Evolutionary conservation across 2,888 invertebrate genomes (phyloP), one percentile per base, ranked within the genome.

Genomic region (Liposcelis brunnea): DNA sequence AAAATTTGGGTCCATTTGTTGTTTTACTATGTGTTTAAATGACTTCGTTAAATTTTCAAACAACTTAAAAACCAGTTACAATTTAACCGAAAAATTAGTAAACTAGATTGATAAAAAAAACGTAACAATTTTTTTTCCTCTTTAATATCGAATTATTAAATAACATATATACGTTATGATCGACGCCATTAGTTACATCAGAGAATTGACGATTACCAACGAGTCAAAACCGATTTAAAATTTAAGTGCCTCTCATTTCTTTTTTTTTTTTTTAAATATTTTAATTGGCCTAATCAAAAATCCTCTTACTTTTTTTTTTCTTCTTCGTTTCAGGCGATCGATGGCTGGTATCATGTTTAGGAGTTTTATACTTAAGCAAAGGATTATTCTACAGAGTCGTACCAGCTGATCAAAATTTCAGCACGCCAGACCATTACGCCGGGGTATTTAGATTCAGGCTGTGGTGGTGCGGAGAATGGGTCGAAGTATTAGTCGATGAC

Each of bases 401-500:
- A 42, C 90, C 90, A 0, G 86, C 87, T 0, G 89, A 90, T 59
- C 91, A 91, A 63, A 75, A 77, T 16, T 78, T 90, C 58, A 59
- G 58, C 11, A 61, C 62, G 7, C 60, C 59, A 15, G 58, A 59
- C 46, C 65, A 64, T 49, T 80, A 81, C 55, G 74, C 80, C 37
- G 87, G 87, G 1, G 77, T 86, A 14, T 87, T 85, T 65, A 77
- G 90, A 52, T 91, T 91, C 64, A 77, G 89, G 0, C 64, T 91
- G 16, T 91, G 89, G 89, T 89, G 89, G 86, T 87, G 86, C 58
- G 90, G 89, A 3, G 83, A 87, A 59, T 91, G 90, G 90, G 77
- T 81, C 19, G 90, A 90, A 60, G 82, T 83, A 31, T 67, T 89
- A 43, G 85, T 91, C 14, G 90, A 91, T 60, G 91, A 91, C 62